Evolutionary conservation across 1,140 invertebrate species (phyloP).

Genomic region (Atopsyche davidsoni): DNA sequence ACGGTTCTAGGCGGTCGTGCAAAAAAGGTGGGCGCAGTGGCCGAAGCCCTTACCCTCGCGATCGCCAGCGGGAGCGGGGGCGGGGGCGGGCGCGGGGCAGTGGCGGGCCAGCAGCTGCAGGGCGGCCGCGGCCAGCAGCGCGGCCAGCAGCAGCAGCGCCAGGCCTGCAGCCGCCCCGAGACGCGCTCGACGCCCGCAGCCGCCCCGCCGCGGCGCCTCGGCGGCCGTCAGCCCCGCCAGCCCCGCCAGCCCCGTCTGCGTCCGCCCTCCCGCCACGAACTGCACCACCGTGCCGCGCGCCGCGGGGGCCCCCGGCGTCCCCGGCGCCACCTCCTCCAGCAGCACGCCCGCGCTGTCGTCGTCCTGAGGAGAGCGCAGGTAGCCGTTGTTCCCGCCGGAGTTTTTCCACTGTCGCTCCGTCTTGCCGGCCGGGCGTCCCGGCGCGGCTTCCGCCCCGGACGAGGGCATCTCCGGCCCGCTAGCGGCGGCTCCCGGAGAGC

Average conservation of each 20-base stretch:
- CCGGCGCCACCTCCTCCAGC: constrained; percentile 16
- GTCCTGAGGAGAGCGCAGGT: constrained; percentile 14
- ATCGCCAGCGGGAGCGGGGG: too few species aligned
- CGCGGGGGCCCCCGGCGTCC: too few species aligned
- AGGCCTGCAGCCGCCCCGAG: background rate
- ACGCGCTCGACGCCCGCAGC: constrained; percentile 9
- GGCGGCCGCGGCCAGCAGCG: background rate
- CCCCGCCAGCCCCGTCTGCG: constrained; percentile 13
- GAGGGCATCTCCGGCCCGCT: constrained; percentile 7
- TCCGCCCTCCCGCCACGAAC: constrained; percentile 15
- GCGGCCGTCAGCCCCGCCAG: background rate
- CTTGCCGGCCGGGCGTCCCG: background rate
- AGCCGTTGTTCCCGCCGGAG: constrained; percentile 21
- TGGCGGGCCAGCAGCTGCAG: constrained; percentile 14
- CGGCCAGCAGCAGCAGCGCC: constrained; percentile 13
- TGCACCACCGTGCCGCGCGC: constrained; percentile 22
- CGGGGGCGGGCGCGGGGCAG: background rate
- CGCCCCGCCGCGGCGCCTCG: constrained; percentile 1
- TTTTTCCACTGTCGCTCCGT: constrained; percentile 18
- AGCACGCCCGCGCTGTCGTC: constrained; percentile 17
- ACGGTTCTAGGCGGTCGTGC: background rate
- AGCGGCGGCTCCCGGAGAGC: background rate
- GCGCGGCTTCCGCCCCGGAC: constrained; percentile 12
- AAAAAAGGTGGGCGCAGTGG: background rate
- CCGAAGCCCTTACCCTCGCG: constrained; percentile 3